phyloP scores from a whole-genome alignment of 1,140 invertebrate genomes.

The Heliconius himera region DNA sequence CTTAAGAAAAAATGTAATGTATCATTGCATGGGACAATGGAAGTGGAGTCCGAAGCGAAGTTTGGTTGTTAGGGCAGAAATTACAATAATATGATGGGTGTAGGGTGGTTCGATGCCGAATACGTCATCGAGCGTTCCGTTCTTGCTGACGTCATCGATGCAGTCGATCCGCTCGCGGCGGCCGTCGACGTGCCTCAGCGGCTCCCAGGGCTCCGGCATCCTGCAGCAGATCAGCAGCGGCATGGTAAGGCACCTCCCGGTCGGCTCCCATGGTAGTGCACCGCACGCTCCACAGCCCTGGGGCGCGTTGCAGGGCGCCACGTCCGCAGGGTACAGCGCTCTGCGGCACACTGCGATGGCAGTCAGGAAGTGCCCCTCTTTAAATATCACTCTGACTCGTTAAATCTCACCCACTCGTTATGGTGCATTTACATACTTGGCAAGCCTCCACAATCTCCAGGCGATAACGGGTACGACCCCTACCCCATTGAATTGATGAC shows the following conservation, averaged over 20 bases:
- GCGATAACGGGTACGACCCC: too few relatives aligned
- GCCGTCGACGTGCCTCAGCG: constrained; percentile 85
- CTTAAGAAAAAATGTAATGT: neutral
- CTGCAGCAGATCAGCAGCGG: constrained; percentile 92
- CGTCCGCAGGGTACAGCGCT: constrained; percentile 79
- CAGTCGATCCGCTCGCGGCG: constrained; percentile 90
- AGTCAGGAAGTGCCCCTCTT: constrained; percentile 89
- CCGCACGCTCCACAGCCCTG: constrained; percentile 83
- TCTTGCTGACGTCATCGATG: constrained; percentile 91
- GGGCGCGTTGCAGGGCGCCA: constrained; percentile 85
- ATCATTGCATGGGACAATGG: neutral
- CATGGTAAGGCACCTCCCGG: constrained; percentile 72
- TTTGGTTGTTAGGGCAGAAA: neutral
- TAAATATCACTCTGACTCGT: constrained; percentile 80
- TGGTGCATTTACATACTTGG: too few relatives aligned
- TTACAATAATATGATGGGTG: constrained; percentile 25
- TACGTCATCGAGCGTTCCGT: constrained; percentile 92
- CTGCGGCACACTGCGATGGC: constrained; percentile 82
- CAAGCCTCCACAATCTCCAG: too few relatives aligned
- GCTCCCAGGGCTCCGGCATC: constrained; percentile 88
- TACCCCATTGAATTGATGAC: too few relatives aligned
- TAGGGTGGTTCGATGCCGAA: constrained; percentile 93
- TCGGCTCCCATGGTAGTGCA: constrained; percentile 83
- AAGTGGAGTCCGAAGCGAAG: neutral
- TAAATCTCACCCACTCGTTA: constrained; percentile 46